Percentiles rank a stretch among this genome's conserved stretches.
Conservation (phyloP, 2,888 invertebrate species). For the Aproaerema taeniolella region DNA sequence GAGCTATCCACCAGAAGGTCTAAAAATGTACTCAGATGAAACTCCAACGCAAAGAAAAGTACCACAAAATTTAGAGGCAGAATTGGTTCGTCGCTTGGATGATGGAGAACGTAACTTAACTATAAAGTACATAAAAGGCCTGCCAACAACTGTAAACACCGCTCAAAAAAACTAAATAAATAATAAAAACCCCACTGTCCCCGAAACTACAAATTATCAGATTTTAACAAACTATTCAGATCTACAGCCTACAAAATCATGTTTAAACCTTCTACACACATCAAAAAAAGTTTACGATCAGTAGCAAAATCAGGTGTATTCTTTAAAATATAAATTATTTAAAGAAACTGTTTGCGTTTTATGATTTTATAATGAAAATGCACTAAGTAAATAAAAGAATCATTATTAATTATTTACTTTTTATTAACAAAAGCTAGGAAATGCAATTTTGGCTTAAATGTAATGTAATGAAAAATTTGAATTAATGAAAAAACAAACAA, state of each 20-base stretch:
- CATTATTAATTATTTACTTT: no score
- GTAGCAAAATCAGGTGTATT: no score
- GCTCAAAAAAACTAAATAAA: slow-evolving; percentile 11
- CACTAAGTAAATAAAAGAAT: no score
- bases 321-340: no score
- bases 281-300: no score
- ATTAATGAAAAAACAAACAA: no score
- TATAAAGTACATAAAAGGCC: slow-evolving; percentile 13
- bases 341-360: no score
- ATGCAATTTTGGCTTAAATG: no score
- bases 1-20: not conserved
- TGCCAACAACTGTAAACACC: slow-evolving; percentile 6
- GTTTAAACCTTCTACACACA: no score
- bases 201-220: not conserved
- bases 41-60: slow-evolving; percentile 13
- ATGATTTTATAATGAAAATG: no score
- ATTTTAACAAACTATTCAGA: not conserved
- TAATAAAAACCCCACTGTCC: not conserved
- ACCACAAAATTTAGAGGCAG: slow-evolving; percentile 10
- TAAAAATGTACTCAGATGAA: slow-evolving; percentile 15
- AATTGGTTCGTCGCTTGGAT: slow-evolving; percentile 6
- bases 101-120: slow-evolving; percentile 10
- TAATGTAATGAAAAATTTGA: no score
- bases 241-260: not conserved
- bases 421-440: no score